Percentiles rank a stretch among this genome's conserved stretches.
Evolutionary conservation across 2,113 vertebrate species (phyloP).

Genomic region (Nesogale talazaci): DNA sequence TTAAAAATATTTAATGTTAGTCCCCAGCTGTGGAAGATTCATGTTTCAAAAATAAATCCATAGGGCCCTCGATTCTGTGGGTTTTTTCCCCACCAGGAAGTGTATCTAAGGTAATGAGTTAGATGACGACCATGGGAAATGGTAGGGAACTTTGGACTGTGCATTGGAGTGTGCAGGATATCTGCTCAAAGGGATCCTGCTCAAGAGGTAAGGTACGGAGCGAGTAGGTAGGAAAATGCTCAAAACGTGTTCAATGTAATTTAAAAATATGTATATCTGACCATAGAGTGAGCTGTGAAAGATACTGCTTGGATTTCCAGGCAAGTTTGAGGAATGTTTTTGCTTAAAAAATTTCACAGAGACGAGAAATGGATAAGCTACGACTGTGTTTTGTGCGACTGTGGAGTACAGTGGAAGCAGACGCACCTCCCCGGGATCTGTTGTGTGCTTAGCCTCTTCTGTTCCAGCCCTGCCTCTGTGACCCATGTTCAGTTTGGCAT

Average conservation of each 20-base stretch:
- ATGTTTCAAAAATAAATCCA: constrained; percentile 29
- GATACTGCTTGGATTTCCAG: constrained; percentile 40
- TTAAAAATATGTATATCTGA: not conserved
- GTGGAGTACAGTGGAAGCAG: not conserved
- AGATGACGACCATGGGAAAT: constrained; percentile 30
- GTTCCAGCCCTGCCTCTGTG: not conserved
- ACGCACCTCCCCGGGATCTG: not conserved
- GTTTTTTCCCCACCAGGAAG: not conserved
- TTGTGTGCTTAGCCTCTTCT: not conserved
- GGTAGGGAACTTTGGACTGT: constrained; percentile 56
- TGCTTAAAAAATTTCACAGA: not conserved
- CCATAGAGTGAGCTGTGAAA: constrained; percentile 11
- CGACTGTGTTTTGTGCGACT: not conserved
- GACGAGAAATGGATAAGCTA: not conserved
- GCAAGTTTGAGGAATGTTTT: constrained; percentile 8
- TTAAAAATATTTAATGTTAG: constrained; percentile 50
- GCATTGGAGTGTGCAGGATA: constrained; percentile 68
- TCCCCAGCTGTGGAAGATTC: constrained; percentile 42
- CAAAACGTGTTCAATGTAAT: not conserved
- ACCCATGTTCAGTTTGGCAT: not conserved
- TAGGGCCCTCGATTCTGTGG: not conserved
- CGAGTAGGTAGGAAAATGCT: constrained; percentile 59
- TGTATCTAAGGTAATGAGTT: constrained; percentile 24
- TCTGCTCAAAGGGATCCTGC: constrained; percentile 71
- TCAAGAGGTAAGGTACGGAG: constrained; percentile 77